Percentiles rank a stretch among this genome's conserved stretches.
phyloP scores from a whole-genome alignment of 1,140 invertebrate species.

The Magallana ariakensis region DNA sequence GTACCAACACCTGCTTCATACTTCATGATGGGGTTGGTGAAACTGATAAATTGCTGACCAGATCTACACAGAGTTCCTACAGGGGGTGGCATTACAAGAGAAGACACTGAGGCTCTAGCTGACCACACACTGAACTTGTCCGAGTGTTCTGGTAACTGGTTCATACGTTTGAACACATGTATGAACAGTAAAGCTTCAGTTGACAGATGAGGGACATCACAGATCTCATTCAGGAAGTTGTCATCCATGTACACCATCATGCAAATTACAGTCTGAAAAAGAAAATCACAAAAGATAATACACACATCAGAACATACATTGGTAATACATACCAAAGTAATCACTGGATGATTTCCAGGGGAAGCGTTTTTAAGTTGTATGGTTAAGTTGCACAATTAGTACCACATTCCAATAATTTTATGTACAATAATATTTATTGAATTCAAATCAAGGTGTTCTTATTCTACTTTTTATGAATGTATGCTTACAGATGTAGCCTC shows the following conservation, averaged over 20 bases:
- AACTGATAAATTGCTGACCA: slow-evolving; percentile 60
- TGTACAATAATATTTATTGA: too few species aligned
- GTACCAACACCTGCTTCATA: slow-evolving; percentile 64
- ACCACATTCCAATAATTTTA: too few species aligned
- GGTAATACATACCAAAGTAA: too few species aligned
- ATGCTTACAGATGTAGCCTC: slow-evolving; percentile 48
- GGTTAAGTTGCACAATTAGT: too few species aligned
- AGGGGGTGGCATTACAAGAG: slow-evolving; percentile 57
- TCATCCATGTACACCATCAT: slow-evolving; percentile 55
- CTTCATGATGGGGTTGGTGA: slow-evolving; percentile 58
- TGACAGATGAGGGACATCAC: slow-evolving; percentile 59
- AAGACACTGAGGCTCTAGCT: slow-evolving; percentile 56
- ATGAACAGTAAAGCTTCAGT: slow-evolving; percentile 53
- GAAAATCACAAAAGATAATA: neutral
- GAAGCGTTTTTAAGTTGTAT: too few species aligned
- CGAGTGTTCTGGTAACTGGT: slow-evolving; percentile 46
- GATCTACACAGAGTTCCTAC: slow-evolving; percentile 56
- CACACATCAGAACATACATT: too few species aligned
- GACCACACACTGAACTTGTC: slow-evolving; percentile 54
- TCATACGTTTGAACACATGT: slow-evolving; percentile 63
- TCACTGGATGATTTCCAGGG: too few species aligned
- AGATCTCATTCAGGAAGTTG: slow-evolving; percentile 52
- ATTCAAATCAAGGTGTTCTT: too few species aligned
- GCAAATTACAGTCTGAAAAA: slow-evolving; percentile 40
- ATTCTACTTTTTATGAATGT: too few species aligned